Evolutionary conservation across 2,113 vertebrate species (phyloP).

Genomic region (Cyanoderma ruficeps): DNA sequence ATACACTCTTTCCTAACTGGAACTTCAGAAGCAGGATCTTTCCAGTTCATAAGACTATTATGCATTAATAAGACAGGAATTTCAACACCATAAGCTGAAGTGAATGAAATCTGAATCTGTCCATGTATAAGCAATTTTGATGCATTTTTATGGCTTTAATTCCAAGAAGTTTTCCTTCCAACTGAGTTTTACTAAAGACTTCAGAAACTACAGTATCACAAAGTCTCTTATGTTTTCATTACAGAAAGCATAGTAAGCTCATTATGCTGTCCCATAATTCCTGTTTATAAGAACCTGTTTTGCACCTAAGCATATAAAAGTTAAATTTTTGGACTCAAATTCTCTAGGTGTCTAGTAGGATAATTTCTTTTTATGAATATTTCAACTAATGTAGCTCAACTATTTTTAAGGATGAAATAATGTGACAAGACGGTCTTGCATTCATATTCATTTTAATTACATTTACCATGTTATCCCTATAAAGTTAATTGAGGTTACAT

Average conservation of each 20-base stretch:
- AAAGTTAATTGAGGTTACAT: constrained; percentile 10
- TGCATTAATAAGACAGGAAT: background rate
- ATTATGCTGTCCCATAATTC: background rate
- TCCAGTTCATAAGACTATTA: background rate
- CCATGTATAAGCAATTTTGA: background rate
- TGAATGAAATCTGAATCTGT: background rate
- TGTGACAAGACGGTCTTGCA: background rate
- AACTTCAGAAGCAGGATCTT: background rate
- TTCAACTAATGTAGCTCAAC: background rate
- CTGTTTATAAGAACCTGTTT: background rate
- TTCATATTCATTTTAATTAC: constrained; percentile 6
- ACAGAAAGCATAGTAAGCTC: background rate
- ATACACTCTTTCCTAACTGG: background rate
- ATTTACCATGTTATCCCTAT: background rate
- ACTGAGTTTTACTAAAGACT: background rate
- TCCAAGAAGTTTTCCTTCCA: background rate
- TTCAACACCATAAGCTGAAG: background rate
- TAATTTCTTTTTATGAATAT: background rate
- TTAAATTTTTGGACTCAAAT: background rate
- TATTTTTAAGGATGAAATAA: background rate
- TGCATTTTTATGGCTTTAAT: background rate
- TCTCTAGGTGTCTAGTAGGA: background rate
- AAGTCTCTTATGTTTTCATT: background rate
- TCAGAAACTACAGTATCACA: background rate
- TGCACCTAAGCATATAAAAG: background rate